phyloP scores from a whole-genome alignment of 2,888 invertebrate species.

The Callyntrura guangdongensis region DNA sequence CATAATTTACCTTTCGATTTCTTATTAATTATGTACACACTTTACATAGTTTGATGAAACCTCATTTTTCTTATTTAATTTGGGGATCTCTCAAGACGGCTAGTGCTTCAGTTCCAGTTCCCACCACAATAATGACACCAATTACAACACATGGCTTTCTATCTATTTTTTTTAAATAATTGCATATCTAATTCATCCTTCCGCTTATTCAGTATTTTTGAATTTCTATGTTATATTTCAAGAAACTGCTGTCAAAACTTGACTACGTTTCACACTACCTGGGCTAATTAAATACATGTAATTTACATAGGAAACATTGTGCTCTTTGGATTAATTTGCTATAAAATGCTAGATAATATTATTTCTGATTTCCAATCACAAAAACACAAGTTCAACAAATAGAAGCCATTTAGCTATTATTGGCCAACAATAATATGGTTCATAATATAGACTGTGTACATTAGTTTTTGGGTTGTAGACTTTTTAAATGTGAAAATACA shows the following conservation, averaged over 20 bases:
- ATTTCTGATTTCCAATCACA: background rate
- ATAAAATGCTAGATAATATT: slow-evolving; percentile 25
- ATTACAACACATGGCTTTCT: background rate
- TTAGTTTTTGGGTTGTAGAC: background rate
- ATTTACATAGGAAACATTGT: slow-evolving; percentile 63
- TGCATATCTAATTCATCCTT: no score
- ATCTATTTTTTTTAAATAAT: background rate
- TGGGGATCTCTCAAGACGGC: no score
- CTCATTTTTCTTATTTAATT: no score
- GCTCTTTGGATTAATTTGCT: slow-evolving; percentile 59
- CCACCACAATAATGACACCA: background rate
- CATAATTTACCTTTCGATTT: no score
- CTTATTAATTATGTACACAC: no score
- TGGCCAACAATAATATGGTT: background rate
- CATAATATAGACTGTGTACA: background rate
- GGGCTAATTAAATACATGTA: background rate
- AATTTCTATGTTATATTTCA: background rate
- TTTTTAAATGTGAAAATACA: background rate
- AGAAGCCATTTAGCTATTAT: background rate
- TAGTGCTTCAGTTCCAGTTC: no score
- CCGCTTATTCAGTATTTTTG: background rate
- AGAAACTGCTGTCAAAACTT: background rate
- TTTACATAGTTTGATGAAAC: no score
- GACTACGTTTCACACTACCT: background rate
- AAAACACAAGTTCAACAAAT: slow-evolving; percentile 5